A percentile compares a stretch with the other conserved stretches of the same genome.
Evolutionary conservation across 1,140 invertebrate species (phyloP).

Genomic region (Plectus sambesii): DNA sequence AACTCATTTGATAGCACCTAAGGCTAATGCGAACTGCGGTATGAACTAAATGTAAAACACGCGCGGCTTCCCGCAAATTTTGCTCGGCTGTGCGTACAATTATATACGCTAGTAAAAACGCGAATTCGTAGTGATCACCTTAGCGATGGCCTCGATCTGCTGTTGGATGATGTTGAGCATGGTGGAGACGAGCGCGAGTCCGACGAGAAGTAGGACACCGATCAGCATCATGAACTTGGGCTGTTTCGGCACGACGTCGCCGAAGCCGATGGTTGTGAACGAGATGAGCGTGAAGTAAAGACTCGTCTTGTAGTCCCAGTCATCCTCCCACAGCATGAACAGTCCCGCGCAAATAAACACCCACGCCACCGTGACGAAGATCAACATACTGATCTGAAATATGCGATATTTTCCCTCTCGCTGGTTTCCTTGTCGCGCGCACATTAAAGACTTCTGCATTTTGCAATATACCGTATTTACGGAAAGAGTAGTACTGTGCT

Average conservation of each 20-base stretch:
- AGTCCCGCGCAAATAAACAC: slow-evolving; percentile 32
- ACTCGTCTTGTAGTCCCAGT: slow-evolving; percentile 28
- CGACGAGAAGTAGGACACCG: slow-evolving; percentile 29
- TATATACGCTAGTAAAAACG: no score
- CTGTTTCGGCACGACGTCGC: slow-evolving; percentile 31
- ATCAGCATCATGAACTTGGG: slow-evolving; percentile 30
- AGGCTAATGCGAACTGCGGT: no score
- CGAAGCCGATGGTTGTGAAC: slow-evolving; percentile 31
- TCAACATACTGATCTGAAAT: slow-evolving; percentile 27
- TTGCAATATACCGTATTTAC: no score
- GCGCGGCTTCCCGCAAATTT: no score
- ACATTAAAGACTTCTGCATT: no score
- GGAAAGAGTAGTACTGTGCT: no score
- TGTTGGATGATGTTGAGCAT: slow-evolving; percentile 36
- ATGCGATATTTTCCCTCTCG: no score
- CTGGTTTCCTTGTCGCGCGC: no score
- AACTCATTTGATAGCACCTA: no score
- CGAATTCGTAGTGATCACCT: no score
- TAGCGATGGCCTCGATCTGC: slow-evolving; percentile 34
- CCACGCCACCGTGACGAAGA: slow-evolving; percentile 30
- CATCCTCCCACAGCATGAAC: slow-evolving; percentile 31
- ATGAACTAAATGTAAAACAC: no score
- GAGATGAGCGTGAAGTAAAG: slow-evolving; percentile 34
- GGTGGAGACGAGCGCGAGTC: slow-evolving; percentile 32
- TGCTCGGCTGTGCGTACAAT: no score